Evolutionary conservation across 2,797 vertebrate genomes (phyloP), one percentile per base, ranked within the genome.

Genomic region (Paedocypris micromegethes): DNA sequence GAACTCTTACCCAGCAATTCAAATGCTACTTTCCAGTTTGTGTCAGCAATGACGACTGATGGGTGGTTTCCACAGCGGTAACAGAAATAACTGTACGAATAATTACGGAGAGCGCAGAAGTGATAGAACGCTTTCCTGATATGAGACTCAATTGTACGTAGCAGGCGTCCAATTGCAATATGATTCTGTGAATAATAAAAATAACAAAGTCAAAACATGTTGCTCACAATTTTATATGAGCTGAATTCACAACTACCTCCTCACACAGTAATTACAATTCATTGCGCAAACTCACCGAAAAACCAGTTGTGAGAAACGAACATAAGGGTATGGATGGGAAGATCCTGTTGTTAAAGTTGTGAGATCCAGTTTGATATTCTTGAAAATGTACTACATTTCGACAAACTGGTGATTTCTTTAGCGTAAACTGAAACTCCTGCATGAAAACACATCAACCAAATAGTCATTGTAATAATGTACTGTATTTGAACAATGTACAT

Each of bases 21-120:
- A 66, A 72, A 66, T 0, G 47, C 58, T 2, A 62, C 8, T 50
- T 72, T 72, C 57, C 71, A 72, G 9, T 72, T 67, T 1, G 52
- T 37, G n/a, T 68, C 58, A 9, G 50, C 70, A 43, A 67, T 55
- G 3, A 67, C 41, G 6, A 72, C 40, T 6, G 57, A 46, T 39
- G 65, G 58, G 50, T 50, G 23, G 37, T 68, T 23, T 40, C 59
- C 59, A 68, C 72, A 68, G 4, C 57, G 42, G 9, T 8, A 50
- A 54, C 70, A 66, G 50, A 37, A 52, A 23, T 58, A 72, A 9
- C 0, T 47, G 58, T 60, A 60, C 2, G 45, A 39, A 37, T 40
- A 60, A 4, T 48, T 2, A 4, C 46, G 46, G 37, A 60, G 58
- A 39, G 58, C 37, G 1, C 4, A 47, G 4, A 48, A 60, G 6